phyloP scores from a whole-genome alignment of 2,113 vertebrate species.

The Cephalopholis sonnerati region DNA sequence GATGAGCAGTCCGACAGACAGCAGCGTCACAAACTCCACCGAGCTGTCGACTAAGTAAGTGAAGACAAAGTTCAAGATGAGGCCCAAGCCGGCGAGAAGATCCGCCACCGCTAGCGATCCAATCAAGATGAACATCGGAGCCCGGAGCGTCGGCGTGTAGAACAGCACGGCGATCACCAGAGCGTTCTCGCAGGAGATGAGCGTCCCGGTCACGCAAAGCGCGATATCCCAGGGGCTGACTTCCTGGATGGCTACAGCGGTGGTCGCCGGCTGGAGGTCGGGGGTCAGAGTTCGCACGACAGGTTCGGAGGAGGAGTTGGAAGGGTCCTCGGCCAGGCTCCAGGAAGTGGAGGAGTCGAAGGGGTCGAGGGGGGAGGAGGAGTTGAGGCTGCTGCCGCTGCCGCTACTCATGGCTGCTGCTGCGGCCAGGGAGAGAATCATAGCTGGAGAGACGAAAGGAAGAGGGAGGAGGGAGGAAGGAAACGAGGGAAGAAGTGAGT shows the following conservation, averaged over 20 bases:
- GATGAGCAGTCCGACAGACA: slow-evolving; percentile 88
- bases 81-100: slow-evolving; percentile 90
- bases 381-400: slow-evolving; percentile 69
- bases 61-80: slow-evolving; percentile 91
- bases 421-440: slow-evolving; percentile 87
- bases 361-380: slow-evolving; percentile 76
- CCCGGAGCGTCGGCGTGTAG: slow-evolving; percentile 90
- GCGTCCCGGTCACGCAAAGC: slow-evolving; percentile 91
- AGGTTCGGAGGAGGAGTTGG: slow-evolving; percentile 80
- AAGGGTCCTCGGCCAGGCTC: slow-evolving; percentile 74
- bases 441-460: slow-evolving; percentile 75
- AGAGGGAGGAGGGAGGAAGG: not conserved
- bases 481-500: not conserved
- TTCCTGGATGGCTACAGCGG: slow-evolving; percentile 37
- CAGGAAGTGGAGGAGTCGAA: slow-evolving; percentile 78
- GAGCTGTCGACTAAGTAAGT: slow-evolving; percentile 87
- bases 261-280: slow-evolving; percentile 66
- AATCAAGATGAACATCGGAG: slow-evolving; percentile 91
- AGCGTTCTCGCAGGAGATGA: slow-evolving; percentile 92
- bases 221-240: slow-evolving; percentile 93
- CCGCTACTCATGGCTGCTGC: slow-evolving; percentile 80
- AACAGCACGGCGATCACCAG: slow-evolving; percentile 92
- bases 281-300: slow-evolving; percentile 63
- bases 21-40: slow-evolving; percentile 85
- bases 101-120: slow-evolving; percentile 92